Conservation (phyloP, 2,888 invertebrate genomes). For the Pharmacophagus antenor region DNA sequence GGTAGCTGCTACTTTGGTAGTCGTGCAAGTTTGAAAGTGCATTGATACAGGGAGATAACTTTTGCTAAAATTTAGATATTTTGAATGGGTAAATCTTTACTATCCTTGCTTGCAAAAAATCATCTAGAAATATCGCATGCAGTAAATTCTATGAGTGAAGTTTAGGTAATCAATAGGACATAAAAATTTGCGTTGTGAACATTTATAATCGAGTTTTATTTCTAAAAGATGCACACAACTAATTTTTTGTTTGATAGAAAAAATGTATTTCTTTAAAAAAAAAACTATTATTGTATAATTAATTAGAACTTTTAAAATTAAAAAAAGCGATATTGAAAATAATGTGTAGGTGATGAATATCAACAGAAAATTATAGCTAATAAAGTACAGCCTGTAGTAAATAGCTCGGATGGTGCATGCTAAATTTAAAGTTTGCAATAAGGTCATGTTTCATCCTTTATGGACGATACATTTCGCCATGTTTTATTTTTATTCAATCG, state of each 20-base stretch:
- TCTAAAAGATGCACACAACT: no score
- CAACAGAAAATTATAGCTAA: neutral
- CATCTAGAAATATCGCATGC: no score
- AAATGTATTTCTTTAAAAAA: no score
- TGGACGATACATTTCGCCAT: conserved; percentile 28
- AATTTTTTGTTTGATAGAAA: no score
- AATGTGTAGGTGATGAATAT: no score
- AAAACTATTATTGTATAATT: no score
- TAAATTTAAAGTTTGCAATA: conserved; percentile 56
- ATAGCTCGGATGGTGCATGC: conserved; percentile 50
- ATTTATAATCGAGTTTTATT: no score
- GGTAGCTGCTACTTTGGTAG: conserved; percentile 65
- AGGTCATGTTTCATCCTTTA: conserved; percentile 43
- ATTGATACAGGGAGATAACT: conserved; percentile 50
- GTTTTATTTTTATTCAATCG: conserved; percentile 16
- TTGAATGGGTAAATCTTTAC: neutral
- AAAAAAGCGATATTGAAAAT: no score
- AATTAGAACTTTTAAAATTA: no score
- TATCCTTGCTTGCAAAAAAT: neutral
- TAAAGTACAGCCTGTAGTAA: conserved; percentile 44
- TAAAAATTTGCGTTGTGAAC: no score
- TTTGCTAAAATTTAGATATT: neutral
- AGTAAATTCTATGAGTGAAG: no score
- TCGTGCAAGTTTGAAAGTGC: conserved; percentile 65
- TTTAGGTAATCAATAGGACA: no score